Percentiles rank a stretch among this genome's conserved stretches.
phyloP scores from a whole-genome alignment of 2,113 vertebrate genomes.

The Corythoichthys haematopterus region DNA sequence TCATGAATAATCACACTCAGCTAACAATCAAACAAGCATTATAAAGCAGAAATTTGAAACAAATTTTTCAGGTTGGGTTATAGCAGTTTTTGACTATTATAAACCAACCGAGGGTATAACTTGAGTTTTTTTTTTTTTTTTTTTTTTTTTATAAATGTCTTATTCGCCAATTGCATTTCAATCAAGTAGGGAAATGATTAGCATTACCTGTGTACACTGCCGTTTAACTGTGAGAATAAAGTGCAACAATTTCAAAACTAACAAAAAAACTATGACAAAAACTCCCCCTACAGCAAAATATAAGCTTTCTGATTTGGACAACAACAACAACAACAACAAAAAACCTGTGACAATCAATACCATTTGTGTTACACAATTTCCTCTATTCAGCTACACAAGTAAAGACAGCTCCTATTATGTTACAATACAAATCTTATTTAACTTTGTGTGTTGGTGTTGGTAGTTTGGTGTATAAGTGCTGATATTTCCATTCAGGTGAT shows the following conservation, averaged over 20 bases:
- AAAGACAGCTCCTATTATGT: neutral
- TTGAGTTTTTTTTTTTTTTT: conserved; percentile 3
- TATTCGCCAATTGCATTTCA: conserved; percentile 24
- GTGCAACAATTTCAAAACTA: conserved; percentile 42
- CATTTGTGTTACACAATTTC: conserved; percentile 10
- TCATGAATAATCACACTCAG: conserved; percentile 43
- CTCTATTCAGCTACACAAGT: conserved; percentile 12
- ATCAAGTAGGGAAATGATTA: conserved; percentile 45
- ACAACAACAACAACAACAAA: conserved; percentile 2
- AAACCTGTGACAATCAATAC: neutral
- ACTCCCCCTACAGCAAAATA: conserved; percentile 14
- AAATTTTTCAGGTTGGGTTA: conserved; percentile 13
- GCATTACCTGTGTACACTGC: conserved; percentile 67
- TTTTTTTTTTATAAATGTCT: neutral
- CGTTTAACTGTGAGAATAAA: conserved; percentile 64
- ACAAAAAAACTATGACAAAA: conserved; percentile 16
- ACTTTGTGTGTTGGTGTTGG: conserved; percentile 3
- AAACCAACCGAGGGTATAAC: conserved; percentile 24
- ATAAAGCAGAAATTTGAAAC: conserved; percentile 2
- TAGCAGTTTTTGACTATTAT: conserved; percentile 19
- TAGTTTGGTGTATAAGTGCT: conserved; percentile 1
- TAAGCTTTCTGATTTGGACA: neutral
- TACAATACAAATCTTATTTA: neutral
- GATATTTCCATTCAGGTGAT: conserved; percentile 19
- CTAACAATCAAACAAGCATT: neutral